Evolutionary conservation across 2,888 invertebrate genomes (phyloP), one percentile per base, ranked within the genome.

Genomic region (Pantelozetes paolii): DNA sequence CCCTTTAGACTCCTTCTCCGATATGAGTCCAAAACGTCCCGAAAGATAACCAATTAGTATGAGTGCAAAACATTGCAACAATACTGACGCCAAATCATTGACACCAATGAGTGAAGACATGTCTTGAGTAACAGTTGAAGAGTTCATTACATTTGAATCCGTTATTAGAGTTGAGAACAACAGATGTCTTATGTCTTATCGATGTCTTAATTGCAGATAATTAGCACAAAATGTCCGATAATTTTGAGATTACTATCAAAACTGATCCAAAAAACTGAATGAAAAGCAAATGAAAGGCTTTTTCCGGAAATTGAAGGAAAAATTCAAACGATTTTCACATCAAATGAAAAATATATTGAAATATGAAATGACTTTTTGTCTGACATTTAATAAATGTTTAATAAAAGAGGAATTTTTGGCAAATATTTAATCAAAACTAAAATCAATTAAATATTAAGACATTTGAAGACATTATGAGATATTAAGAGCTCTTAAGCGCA

Each of bases 1-100:
- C 23, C 96, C 96, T 84, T 90, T 92, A 3, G 92, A 88, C 84
- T 94, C 94, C 42, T 88, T 86, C 81, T 89, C 88, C 73, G 91
- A 88, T 30, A 94, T 91, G 62, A 92, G 84, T 82, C 90, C 90
- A 76, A 91, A 85, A 76, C 92, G 87, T 9, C 94, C 94, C 75
- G 94, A 92, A 59, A 91, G 82, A 80, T 93, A 94, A 28, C 79
- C 79, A 15, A 77, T 59, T 11, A 78, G 50, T 28, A 79, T 78
- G 26, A 78, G 75, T 45, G 74, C 76, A 75, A 78, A 78, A 75
- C 79, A 79, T 67, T 79, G 76, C 0, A 78, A 20, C 18, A 79
- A 54, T n/a, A 79, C 78, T 36, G 79, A 77, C 13, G 77, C 32
- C 36, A 79, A 71, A 32, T 77, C 73, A 18, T 71, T 64, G 42